Percentiles rank a stretch among this genome's conserved stretches.
phyloP scores from a whole-genome alignment of 1,140 invertebrate genomes.

The Papilio helenus region DNA sequence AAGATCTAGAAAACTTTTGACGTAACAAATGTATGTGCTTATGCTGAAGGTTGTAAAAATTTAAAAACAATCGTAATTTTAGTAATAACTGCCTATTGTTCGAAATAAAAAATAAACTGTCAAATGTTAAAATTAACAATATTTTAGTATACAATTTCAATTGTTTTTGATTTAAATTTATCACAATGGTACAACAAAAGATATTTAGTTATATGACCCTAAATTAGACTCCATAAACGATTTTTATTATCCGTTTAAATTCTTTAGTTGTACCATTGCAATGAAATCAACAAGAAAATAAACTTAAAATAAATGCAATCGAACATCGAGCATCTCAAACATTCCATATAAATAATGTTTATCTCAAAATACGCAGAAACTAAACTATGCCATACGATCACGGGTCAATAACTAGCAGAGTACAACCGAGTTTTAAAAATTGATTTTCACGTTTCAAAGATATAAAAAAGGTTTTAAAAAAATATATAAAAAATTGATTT shows the following conservation, averaged over 20 bases:
- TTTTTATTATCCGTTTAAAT: slow-evolving; percentile 24
- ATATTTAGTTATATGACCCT: not conserved
- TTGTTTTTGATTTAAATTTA: slow-evolving; percentile 1
- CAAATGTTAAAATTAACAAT: slow-evolving; percentile 30
- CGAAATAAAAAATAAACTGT: slow-evolving; percentile 11
- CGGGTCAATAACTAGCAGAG: slow-evolving; percentile 4
- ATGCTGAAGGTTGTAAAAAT: not conserved
- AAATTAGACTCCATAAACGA: not conserved
- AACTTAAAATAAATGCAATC: slow-evolving; percentile 67
- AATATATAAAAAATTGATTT: too few species aligned
- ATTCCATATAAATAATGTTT: slow-evolving; percentile 60
- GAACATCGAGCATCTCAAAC: slow-evolving; percentile 60
- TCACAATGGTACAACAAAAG: slow-evolving; percentile 32
- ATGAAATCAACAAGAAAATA: slow-evolving; percentile 44
- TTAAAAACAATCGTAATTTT: not conserved
- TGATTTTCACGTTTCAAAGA: not conserved
- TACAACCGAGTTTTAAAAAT: not conserved
- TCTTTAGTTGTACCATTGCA: slow-evolving; percentile 46
- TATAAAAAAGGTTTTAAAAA: not conserved
- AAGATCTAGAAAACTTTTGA: not conserved
- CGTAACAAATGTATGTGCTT: not conserved
- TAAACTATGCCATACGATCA: slow-evolving; percentile 36
- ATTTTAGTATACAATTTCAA: slow-evolving; percentile 31
- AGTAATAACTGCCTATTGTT: slow-evolving; percentile 21
- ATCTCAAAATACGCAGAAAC: slow-evolving; percentile 56